Conservation (phyloP, 2,888 invertebrate genomes). For the Papilio gigon region DNA sequence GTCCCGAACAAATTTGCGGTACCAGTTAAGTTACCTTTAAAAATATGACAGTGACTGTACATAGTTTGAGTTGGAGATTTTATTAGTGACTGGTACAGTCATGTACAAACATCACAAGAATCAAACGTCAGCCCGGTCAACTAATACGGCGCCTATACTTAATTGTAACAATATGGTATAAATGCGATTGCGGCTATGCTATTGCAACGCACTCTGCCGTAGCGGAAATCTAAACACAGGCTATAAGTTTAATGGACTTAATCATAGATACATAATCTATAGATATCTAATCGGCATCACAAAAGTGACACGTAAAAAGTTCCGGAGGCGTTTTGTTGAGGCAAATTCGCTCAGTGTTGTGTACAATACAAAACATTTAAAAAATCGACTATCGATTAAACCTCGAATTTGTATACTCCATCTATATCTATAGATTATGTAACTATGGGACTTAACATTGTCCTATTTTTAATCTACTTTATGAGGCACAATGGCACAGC, state of each 20-base stretch:
- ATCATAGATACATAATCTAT: no score
- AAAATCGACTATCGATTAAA: no score
- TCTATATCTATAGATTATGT: no score
- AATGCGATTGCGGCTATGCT: constrained; percentile 34
- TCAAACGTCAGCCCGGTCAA: neutral
- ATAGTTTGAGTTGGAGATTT: neutral
- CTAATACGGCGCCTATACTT: constrained; percentile 23
- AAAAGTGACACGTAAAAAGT: no score
- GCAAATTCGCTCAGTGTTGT: no score
- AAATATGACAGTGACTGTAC: neutral
- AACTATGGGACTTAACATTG: constrained; percentile 38
- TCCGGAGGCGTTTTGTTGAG: no score
- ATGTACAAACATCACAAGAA: neutral
- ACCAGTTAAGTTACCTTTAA: neutral
- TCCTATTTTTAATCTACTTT: constrained; percentile 54
- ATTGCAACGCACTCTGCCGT: constrained; percentile 24
- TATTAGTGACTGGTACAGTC: neutral
- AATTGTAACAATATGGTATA: constrained; percentile 38
- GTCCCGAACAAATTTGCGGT: neutral
- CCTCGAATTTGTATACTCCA: no score
- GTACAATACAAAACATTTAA: no score
- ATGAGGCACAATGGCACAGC: constrained; percentile 75
- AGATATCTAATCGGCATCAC: no score
- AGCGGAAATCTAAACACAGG: constrained; percentile 41
- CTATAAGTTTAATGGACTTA: constrained; percentile 33